These are phyloP conservation scores for Rhinolophus ferrumequinum DNA, from an alignment of 2,113 vertebrate genomes.

Conservation along the genomic window DNA sequence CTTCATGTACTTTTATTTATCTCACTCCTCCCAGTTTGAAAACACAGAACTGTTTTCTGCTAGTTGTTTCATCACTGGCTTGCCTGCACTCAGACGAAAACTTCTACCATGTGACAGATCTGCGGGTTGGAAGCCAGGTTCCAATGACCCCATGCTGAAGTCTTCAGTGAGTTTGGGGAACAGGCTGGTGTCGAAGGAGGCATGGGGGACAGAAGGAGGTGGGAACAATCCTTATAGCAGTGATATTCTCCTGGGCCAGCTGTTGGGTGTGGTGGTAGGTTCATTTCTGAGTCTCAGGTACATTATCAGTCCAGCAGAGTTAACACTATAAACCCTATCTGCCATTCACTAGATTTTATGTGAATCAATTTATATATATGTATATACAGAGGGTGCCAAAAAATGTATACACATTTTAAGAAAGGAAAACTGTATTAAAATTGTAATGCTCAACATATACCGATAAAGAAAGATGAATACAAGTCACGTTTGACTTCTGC, in stretches of 20 bases:
- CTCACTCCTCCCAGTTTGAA: not conserved
- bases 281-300: slow-evolving; percentile 20
- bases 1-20: not conserved
- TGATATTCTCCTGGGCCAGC: not conserved
- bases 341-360: not conserved
- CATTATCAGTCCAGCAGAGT: not conserved
- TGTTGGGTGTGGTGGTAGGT: not conserved
- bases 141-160: not conserved
- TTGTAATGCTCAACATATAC: too few relatives aligned
- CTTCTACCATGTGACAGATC: not conserved
- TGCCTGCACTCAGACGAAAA: not conserved
- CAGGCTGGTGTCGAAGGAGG: not conserved
- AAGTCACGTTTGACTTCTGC: too few relatives aligned
- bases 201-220: not conserved
- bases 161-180: not conserved
- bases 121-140: not conserved
- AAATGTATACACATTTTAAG: too few relatives aligned
- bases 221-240: not conserved
- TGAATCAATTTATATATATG: not conserved
- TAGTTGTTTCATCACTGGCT: not conserved
- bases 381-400: not conserved
- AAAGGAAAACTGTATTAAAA: too few relatives aligned
- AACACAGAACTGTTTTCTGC: not conserved
- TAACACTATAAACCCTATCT: slow-evolving; percentile 5
- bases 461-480: too few relatives aligned